A percentile compares a stretch with the other conserved stretches of the same genome.
phyloP scores from a whole-genome alignment of 2,888 invertebrate species.

The Nebria brevicollis region DNA sequence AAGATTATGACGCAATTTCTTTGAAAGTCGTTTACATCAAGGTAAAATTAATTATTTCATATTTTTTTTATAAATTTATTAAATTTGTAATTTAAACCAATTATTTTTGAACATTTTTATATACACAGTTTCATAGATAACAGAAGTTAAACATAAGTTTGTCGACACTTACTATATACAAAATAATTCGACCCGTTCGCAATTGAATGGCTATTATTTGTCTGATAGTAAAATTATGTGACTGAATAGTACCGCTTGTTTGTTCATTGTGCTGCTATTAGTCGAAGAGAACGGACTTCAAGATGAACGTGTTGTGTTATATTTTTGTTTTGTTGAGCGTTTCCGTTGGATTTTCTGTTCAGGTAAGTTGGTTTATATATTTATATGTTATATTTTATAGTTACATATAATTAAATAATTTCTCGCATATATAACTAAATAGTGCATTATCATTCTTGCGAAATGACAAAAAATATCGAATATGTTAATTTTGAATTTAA shows the following conservation, averaged over 20 bases:
- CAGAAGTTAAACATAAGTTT: neutral
- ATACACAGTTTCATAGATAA: neutral
- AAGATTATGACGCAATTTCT: neutral
- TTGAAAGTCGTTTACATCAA: neutral
- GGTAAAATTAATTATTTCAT: neutral
- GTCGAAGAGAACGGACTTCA: constrained; percentile 6
- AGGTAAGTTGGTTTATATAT: constrained; percentile 16
- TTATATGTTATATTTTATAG: neutral
- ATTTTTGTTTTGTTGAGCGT: constrained; percentile 10
- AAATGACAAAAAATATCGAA: too few relatives aligned
- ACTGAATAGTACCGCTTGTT: neutral
- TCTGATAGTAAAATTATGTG: neutral
- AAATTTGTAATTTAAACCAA: neutral
- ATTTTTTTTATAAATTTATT: neutral
- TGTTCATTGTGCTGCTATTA: neutral
- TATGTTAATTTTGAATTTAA: too few relatives aligned
- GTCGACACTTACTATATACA: neutral
- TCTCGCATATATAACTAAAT: too few relatives aligned
- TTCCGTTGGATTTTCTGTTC: constrained; percentile 12
- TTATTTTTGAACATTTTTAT: neutral
- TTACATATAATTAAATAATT: neutral
- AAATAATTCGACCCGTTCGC: neutral
- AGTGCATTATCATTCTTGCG: too few relatives aligned
- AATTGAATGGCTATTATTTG: neutral
- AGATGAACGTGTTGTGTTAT: neutral